Base-by-base conservation (phyloP, 2,888 invertebrate species). In the Tethea ocularis region DNA sequence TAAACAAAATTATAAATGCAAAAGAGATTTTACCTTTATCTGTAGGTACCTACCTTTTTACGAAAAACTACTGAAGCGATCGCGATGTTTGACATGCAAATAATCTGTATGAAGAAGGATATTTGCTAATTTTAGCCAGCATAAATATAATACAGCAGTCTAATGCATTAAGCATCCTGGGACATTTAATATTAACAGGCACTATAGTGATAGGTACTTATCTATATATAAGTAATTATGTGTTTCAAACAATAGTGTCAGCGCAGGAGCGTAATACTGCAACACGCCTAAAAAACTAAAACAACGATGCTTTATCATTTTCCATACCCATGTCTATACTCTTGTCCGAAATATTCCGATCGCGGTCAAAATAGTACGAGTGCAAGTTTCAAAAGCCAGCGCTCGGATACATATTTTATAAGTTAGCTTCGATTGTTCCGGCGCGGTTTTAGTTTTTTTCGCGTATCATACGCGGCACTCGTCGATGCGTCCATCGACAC, bases 361-460 rank as follows among this genome's bases (percentile, higher is more conserved):
- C 87, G 91, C 81, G 91, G 91, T 91, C 86, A 86, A 86, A 88
- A 88, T 84, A 88, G 86, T 84, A 83, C 85, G 82, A 80, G 85
- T 74, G 82, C 84, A 87, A 86, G 86, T 89, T 89, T 85, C 80
- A 87, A 92, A 91, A 89, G 89, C 91, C 86, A 82, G 85, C 80
- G 71, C 72, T 80, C 77, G 83, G 78, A 87, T 93, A 86, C 91
- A 93, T 93, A 91, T 93, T 93, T 93, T 91, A 93, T 92, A 91
- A 90, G 87, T 88, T 85, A 85, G 85, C 89, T 92, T 92, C 93
- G 92, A 92, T 92, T 93, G 92, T 93, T 91, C 92, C 87, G 86
- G 82, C 75, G 85, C 73, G 87, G 86, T 86, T 84, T 82, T 71
- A 66, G 67, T 77, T 83, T 86, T 84, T 84, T 85, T 77, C 74